Base-by-base conservation (phyloP, 2,888 invertebrate genomes). In the Tetragonula carbonaria region DNA sequence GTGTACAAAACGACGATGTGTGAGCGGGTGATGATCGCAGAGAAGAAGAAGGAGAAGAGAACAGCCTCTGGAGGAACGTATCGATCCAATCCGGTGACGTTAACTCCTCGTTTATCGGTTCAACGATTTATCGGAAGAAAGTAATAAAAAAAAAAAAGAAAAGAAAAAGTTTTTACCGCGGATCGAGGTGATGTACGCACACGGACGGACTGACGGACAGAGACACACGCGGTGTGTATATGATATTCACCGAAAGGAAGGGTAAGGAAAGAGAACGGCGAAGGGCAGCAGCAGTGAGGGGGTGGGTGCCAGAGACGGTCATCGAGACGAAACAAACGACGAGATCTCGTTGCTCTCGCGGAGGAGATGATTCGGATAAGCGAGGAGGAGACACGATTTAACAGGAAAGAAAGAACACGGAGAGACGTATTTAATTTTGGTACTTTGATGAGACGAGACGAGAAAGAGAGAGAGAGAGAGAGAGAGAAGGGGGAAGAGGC, bases 31-130 rank as follows among this genome's bases (percentile, higher is more conserved):
- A 33, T 33, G 76, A 85, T 87, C 73, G 13, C 70, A 70, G 16
- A 75, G 45, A 8, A 8, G 45, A 8, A 45, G 45, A 33, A 33
- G 23, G 23, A 23, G 28, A 28, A 33, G 8, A 8, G 75, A 77
- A 85, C 70, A 65, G 59, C 59, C 45, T 59, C 5, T n/a, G 53
- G 72, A 14, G n/a, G n/a, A 76, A 51, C 77, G 79, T 86, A 84
- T 87, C 87, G 87, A 87, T 88, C 79, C 77, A 73, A 62, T 74
- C 70, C 67, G 55, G 77, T 71, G 70, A 88, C 75, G 80, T 81
- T 86, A 79, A 84, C 82, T 87, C 65, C 84, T 86, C 78, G 74
- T 84, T 84, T 84, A 88, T 87, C 84, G 86, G 74, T 70, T 80
- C 16, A 53, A 77, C 53, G 62, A 85, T 84, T 84, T 74, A 77